Evolutionary conservation across 2,888 invertebrate genomes (phyloP), one percentile per base, ranked within the genome.

Genomic region (Beris chalybata): DNA sequence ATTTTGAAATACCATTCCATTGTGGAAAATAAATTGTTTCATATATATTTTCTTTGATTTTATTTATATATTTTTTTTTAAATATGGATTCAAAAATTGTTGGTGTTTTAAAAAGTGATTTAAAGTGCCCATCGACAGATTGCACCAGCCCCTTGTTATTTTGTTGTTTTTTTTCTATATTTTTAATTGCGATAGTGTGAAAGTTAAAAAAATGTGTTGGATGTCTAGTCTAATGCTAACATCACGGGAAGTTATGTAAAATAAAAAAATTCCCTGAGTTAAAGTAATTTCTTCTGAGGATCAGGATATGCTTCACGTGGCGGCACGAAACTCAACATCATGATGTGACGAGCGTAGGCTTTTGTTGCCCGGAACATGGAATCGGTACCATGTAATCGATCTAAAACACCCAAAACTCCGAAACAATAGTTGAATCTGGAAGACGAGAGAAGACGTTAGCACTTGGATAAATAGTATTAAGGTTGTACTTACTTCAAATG

Each of bases 311-410:
- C 85, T 74, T 88, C 88, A 70, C 89, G 82, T 3, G 87, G 85
- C 47, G 89, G 87, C 57, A 84, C 81, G 71, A 89, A 83, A 74
- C 87, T 88, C 66, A 88, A 77, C 85, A 89, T 86, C 86, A 88
- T 87, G 48, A 87, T 83, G 78, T 92, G 91, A 22, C 92, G 85
- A 45, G 85, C 80, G 75, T 88, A 91, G 31, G 87, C 87, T 71
- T 87, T 85, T 4, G 90, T 87, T 70, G 85, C 86, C 13, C 91
- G 85, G 78, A 93, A 93, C 74, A 86, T 82, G 1, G 85, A 85
- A 75, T 93, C 92, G 0, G 93, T 93, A 43, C 92, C 92, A 77
- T 93, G 93, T 6, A 93, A 78, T 56, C 91, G 86, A 77, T 93
- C 93, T 73, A 93, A 78, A 0, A 93, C 86, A 1, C 93, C 93